These are phyloP conservation scores for Strix occidentalis DNA, from an alignment of 2,797 vertebrate genomes.

Conservation along the genomic window DNA sequence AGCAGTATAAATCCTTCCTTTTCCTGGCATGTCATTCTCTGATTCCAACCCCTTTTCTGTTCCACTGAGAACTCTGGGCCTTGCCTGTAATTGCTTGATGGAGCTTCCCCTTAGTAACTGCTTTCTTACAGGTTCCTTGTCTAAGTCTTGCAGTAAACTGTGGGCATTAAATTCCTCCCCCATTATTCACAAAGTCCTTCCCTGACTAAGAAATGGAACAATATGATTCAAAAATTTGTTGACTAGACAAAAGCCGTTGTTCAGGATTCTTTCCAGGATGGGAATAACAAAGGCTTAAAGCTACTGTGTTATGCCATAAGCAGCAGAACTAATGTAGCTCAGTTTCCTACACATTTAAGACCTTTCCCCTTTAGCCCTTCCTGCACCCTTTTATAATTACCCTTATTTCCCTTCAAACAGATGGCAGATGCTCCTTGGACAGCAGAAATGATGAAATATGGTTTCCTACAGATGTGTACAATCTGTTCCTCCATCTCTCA, in stretches of 20 bases:
- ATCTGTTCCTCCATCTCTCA: neutral
- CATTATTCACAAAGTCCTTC: neutral
- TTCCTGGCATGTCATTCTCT: neutral
- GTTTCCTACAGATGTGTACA: slow-evolving; percentile 1
- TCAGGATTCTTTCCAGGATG: neutral
- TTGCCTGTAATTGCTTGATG: neutral
- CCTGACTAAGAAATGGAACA: neutral
- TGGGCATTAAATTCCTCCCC: neutral
- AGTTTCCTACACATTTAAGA: neutral
- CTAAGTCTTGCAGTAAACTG: neutral
- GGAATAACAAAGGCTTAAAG: neutral
- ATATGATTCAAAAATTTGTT: neutral
- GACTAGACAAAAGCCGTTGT: neutral
- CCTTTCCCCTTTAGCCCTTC: neutral
- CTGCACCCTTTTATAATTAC: neutral
- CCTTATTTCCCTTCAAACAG: neutral
- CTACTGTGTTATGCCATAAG: neutral
- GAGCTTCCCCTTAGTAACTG: neutral
- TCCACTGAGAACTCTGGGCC: neutral
- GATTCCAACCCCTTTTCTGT: neutral
- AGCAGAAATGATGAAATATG: neutral
- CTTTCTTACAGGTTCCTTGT: neutral
- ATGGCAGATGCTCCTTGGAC: neutral
- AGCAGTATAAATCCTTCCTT: neutral
- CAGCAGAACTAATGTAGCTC: neutral